Evolutionary conservation across 2,888 invertebrate species (phyloP), one percentile per base, ranked within the genome.

Genomic region (Dryadula phaetusa): DNA sequence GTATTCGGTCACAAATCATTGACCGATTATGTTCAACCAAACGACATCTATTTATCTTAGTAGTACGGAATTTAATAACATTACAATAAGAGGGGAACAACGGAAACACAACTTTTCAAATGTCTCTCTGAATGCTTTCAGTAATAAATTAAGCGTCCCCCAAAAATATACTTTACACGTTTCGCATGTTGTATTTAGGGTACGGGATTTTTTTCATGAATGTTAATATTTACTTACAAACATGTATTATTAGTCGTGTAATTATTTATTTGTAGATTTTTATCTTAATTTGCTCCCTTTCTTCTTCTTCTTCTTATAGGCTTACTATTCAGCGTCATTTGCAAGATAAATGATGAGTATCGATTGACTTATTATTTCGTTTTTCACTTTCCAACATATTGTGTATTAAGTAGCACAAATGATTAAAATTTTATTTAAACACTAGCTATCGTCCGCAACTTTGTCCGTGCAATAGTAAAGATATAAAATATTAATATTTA

Each of bases 101-200:
- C 32, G 67, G 54, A 67, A 64, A 69, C 67, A 72, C 62, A 70
- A 67, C 67, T 58, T 67, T 70, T 66, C 42, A 47, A 63, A 53
- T 58, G 81, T 79, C 79, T 76, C 80, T 79, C 81, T 79, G 76
- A 72, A 75, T 77, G 78, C 80, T 76, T 76, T 74, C 72, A 64
- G 77, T 78, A 70, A 83, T 85, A 84, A 85, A 86, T 83, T 83
- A 82, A 75, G 67, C 71, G 77, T 78, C 81, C 80, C 70, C 54
- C 32, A 49, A 40, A 42, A 44, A 18, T 32, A 66, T 42, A 56
- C 40, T 62, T 37, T 60, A 60, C 53, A 58, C 34, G 7, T 40
- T 52, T 28, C 20, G 52, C 58, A 44, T 22, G 16, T 28, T 32
- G n/a, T n/a, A n/a, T n/a, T n/a, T 28, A 32, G 40, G 10, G 20